Evolutionary conservation across 1,140 invertebrate genomes (phyloP), one percentile per base, ranked within the genome.

Genomic region (Drosophila sturtevanti): DNA sequence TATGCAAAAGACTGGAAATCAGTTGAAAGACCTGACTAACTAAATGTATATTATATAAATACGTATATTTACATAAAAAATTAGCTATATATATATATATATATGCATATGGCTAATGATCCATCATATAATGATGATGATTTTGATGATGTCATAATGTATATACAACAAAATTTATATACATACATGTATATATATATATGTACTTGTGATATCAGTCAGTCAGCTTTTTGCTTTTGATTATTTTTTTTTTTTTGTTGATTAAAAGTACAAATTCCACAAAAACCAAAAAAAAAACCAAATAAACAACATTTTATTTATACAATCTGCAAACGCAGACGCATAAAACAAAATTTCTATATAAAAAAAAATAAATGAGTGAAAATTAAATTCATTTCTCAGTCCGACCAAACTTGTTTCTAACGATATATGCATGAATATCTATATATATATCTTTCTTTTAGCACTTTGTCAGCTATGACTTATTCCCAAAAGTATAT

Each of bases 251-350:
- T 56, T 21, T 35, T 35, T 24, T 48, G 72, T 60, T 69, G 63
- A 72, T 77, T 66, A 67, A 58, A 73, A 38, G 81, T 85, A 38
- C 81, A 85, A 85, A 85, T 65, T 85, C 77, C 77, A 48, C 41
- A 48, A 48, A 48, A 9, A 14, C 38, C 16, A 44, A 44, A 24
- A 24, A 72, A 54, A 31, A 22, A 35, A 31, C 3, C 27, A 21
- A 52, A 41, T 56, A 27, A 27, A 11, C 34, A 12, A 35, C 51
- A 21, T 38, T 38, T 56, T 38, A 34, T 48, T 48, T 48, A 48
- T 48, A 48, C 41, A 48, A 48, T 48, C 41, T 48, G 41, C 41
- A 48, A 48, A 48, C 16, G 21, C 35, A 63, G 66, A 71, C 27
- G 44, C 31, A 62, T 48, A 44, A 22, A 44, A 52, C 7, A 58